phyloP scores from a whole-genome alignment of 23 tunicate species.

The Halocynthia roretzi region DNA sequence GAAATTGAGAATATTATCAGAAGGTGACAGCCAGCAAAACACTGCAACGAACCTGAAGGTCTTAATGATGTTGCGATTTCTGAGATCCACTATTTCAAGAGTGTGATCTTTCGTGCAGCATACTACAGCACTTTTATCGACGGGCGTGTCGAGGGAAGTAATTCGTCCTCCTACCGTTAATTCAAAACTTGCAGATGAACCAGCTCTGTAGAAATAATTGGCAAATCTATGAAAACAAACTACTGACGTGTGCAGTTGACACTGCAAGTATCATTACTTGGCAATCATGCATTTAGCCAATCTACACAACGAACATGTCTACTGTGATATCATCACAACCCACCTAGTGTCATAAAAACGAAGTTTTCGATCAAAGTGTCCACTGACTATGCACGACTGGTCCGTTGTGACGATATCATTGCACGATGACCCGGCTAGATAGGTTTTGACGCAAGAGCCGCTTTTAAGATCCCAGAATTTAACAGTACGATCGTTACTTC shows the following conservation, averaged over 20 bases:
- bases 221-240: neutral
- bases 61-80: constrained; percentile 48
- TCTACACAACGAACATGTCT: too few relatives aligned
- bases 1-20: neutral
- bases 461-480: constrained; percentile 73
- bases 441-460: constrained; percentile 71
- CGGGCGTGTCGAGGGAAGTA: constrained; percentile 84
- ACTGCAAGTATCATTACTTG: neutral
- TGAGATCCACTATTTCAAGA: constrained; percentile 65
- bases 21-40: neutral
- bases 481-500: constrained; percentile 78
- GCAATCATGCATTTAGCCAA: too few relatives aligned
- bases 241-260: neutral
- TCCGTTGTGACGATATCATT: constrained; percentile 72
- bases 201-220: neutral
- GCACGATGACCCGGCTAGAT: constrained; percentile 88
- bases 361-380: constrained; percentile 77
- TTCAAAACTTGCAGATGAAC: constrained; percentile 31
- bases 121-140: constrained; percentile 45
- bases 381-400: constrained; percentile 62
- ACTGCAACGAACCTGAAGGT: constrained; percentile 28
- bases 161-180: constrained; percentile 75
- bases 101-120: constrained; percentile 95
- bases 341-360: constrained; percentile 80
- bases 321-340: neutral